A percentile compares a stretch with the other conserved stretches of the same genome.
phyloP scores from a whole-genome alignment of 2,113 vertebrate genomes.

The Patagioenas fasciata region DNA sequence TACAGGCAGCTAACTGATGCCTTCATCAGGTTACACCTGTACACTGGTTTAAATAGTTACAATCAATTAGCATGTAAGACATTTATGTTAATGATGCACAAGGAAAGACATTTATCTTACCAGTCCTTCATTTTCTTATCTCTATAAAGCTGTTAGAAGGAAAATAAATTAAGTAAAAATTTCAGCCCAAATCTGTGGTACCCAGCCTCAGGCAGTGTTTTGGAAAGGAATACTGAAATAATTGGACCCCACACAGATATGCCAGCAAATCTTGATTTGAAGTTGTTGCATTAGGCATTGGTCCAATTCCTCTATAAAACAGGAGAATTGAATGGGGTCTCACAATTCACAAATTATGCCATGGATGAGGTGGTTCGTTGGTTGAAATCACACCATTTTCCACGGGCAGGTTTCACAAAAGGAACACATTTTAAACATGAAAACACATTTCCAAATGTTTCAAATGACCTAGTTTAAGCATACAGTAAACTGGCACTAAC shows the following conservation, averaged over 20 bases:
- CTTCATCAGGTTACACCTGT: neutral
- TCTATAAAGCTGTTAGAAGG: neutral
- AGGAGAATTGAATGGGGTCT: neutral
- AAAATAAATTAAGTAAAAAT: constrained; percentile 9
- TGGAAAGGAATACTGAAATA: neutral
- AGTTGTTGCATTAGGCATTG: neutral
- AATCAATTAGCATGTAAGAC: neutral
- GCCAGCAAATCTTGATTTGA: constrained; percentile 22
- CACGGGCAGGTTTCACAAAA: neutral
- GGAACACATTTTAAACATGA: neutral
- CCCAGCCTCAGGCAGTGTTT: neutral
- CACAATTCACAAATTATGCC: neutral
- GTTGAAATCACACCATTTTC: neutral
- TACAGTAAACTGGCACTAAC: neutral
- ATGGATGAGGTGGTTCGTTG: neutral
- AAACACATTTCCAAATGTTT: neutral
- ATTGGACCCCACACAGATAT: neutral
- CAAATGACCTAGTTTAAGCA: neutral
- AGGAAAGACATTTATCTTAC: neutral
- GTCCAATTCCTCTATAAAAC: neutral
- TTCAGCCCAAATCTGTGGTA: neutral
- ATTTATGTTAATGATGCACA: neutral
- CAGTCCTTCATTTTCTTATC: neutral
- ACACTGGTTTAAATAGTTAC: neutral
- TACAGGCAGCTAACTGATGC: neutral